These are phyloP conservation scores for Rhabdophis nuchalis DNA, from an alignment of 2,797 vertebrate genomes.

Conservation along the genomic window DNA sequence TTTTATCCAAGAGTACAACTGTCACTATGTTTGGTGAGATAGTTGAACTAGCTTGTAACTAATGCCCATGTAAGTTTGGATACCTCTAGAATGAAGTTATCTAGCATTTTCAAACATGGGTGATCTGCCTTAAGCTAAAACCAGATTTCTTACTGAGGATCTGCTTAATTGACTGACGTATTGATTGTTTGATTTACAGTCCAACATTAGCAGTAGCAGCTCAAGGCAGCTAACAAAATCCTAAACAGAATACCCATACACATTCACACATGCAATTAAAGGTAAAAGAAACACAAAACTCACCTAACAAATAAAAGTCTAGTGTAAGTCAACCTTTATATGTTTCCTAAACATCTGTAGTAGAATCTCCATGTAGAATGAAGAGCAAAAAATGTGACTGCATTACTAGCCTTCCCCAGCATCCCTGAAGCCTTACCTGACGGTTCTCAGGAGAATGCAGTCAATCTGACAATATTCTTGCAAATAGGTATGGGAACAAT, in stretches of 20 bases:
- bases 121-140: not conserved
- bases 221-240: not conserved
- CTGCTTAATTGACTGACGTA: not conserved
- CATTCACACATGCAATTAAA: not conserved
- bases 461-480: too few species aligned
- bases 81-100: not conserved
- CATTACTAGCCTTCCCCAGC: too few species aligned
- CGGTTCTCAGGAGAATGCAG: too few species aligned
- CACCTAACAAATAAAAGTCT: not conserved
- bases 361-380: too few species aligned
- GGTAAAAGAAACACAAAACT: not conserved
- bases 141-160: not conserved
- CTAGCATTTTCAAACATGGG: not conserved
- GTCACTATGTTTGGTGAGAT: not conserved
- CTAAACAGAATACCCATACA: not conserved
- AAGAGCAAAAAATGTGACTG: too few species aligned
- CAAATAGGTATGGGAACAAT: too few species aligned
- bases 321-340: not conserved
- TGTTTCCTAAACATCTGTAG: not conserved
- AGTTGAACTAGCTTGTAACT: not conserved
- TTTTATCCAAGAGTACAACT: not conserved
- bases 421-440: too few species aligned
- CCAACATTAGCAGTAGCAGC: not conserved
- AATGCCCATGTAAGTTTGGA: not conserved
- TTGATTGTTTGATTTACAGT: not conserved